Evolutionary conservation across 2,113 vertebrate genomes (phyloP).

Genomic region (Heloderma charlesbogerti): DNA sequence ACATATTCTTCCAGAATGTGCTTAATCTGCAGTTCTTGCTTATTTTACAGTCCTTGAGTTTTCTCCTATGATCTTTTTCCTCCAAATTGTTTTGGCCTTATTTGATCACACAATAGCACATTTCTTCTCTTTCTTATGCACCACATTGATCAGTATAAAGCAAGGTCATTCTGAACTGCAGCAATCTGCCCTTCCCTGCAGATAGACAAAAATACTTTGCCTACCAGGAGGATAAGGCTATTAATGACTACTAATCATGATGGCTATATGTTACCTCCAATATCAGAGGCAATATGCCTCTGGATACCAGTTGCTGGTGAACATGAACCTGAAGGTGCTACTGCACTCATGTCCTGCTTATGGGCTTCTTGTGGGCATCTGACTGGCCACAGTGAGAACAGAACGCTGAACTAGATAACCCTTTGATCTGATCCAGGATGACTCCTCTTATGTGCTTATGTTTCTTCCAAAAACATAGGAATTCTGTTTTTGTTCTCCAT

Average conservation of each 20-base stretch:
- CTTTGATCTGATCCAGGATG: too few species aligned
- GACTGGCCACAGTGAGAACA: too few species aligned
- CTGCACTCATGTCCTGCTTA: too few species aligned
- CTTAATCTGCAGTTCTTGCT: background rate
- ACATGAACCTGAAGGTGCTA: too few species aligned
- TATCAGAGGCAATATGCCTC: too few species aligned
- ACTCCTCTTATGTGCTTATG: too few species aligned
- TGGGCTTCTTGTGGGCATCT: too few species aligned
- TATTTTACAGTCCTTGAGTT: constrained; percentile 27
- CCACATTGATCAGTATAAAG: background rate
- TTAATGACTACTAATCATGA: too few species aligned
- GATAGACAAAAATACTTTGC: background rate
- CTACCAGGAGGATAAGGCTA: background rate
- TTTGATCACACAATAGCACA: background rate
- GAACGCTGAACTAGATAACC: too few species aligned
- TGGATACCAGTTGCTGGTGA: too few species aligned
- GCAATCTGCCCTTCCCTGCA: background rate
- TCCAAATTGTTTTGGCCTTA: background rate
- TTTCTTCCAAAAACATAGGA: background rate
- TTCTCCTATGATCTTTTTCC: constrained; percentile 12
- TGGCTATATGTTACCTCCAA: too few species aligned
- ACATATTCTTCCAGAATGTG: constrained; percentile 30
- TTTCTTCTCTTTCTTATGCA: background rate
- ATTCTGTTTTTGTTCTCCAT: background rate
- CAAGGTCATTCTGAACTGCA: background rate